These are phyloP conservation scores for Platycnemis pennipes DNA, from an alignment of 2,888 invertebrate genomes.

Conservation along the genomic window DNA sequence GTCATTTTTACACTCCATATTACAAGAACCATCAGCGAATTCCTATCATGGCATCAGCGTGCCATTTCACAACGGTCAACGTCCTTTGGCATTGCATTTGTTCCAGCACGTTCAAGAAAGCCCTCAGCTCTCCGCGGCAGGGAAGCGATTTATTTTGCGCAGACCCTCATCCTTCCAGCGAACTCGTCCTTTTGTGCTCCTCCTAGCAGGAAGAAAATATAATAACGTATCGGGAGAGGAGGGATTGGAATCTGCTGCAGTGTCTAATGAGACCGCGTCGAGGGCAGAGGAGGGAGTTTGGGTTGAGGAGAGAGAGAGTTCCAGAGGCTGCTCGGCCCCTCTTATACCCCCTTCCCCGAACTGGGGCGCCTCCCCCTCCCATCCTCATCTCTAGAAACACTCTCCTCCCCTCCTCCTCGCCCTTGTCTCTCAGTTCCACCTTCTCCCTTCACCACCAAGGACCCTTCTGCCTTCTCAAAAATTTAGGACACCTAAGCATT, in stretches of 20 bases:
- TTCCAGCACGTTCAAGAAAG: too few species aligned
- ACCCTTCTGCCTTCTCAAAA: not conserved
- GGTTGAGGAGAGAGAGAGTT: not conserved
- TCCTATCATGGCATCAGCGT: too few species aligned
- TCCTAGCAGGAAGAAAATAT: not conserved
- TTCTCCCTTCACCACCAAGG: not conserved
- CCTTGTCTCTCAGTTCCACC: not conserved
- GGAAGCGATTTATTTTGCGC: not conserved
- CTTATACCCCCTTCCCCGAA: not conserved
- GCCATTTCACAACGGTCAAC: too few species aligned
- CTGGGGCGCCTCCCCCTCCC: not conserved
- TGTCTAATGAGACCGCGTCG: slow-evolving; percentile 3
- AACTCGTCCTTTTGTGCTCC: not conserved
- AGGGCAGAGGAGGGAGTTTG: not conserved
- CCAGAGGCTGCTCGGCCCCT: not conserved
- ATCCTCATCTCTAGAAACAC: not conserved
- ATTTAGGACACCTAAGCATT: slow-evolving; percentile 11
- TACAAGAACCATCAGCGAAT: too few species aligned
- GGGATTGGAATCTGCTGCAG: not conserved
- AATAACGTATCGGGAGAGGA: not conserved
- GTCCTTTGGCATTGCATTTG: too few species aligned
- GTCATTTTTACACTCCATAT: too few species aligned
- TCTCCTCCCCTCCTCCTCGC: not conserved
- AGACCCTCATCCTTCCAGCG: not conserved
- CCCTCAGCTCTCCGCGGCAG: not conserved